These are phyloP conservation scores for Montipora capitata DNA, from an alignment of 92 coral and sea anemone genomes.

Conservation along the genomic window DNA sequence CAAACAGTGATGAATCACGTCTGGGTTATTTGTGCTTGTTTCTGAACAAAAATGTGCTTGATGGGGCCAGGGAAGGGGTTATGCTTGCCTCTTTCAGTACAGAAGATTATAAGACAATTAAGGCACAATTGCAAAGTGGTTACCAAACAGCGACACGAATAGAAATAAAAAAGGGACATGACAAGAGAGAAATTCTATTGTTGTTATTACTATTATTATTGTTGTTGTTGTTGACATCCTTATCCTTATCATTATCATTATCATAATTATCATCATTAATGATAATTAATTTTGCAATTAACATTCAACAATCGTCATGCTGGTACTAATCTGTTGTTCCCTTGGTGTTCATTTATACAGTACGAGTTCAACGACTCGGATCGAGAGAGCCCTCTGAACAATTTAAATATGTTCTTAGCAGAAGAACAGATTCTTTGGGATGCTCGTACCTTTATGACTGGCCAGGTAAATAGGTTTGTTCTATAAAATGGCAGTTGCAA, in stretches of 20 bases:
- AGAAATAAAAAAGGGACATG: constrained; percentile 7
- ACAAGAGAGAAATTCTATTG: not conserved
- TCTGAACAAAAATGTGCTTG: too few species aligned
- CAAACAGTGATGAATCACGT: too few species aligned
- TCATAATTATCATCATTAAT: not conserved
- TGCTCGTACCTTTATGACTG: constrained; percentile 95
- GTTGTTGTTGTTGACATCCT: too few species aligned
- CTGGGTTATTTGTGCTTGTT: too few species aligned
- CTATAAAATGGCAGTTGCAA: constrained; percentile 4
- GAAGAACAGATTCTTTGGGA: constrained; percentile 98
- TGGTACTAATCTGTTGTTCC: too few species aligned
- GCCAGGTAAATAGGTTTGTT: constrained; percentile 78
- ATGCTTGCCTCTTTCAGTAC: too few species aligned
- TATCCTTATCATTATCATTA: too few species aligned
- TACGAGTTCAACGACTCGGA: constrained; percentile 99
- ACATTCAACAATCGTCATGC: too few species aligned
- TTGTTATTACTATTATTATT: too few species aligned
- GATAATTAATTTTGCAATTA: constrained; percentile 4
- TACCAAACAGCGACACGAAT: not conserved
- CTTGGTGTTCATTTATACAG: constrained; percentile 27
- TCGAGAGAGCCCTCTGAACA: constrained; percentile 92
- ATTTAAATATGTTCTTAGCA: constrained; percentile 96
- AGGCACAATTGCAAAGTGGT: constrained; percentile 13
- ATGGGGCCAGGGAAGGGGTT: too few species aligned
- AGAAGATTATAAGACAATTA: too few species aligned